Evolutionary conservation across 2,113 vertebrate species (phyloP), one percentile per base, ranked within the genome.

Genomic region (Emydura subglobosa): DNA sequence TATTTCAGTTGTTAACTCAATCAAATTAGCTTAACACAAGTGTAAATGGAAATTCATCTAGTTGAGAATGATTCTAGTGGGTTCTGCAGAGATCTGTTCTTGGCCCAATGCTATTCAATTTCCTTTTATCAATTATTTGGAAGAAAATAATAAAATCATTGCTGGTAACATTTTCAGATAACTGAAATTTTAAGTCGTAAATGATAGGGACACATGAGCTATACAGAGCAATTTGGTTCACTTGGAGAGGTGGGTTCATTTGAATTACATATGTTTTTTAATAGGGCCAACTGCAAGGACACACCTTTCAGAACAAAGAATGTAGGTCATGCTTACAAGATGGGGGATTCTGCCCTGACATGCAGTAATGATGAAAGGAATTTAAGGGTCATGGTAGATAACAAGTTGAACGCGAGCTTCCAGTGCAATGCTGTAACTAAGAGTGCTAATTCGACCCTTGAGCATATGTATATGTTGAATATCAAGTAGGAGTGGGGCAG

Each of bases 1-100:
- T 85, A 6, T 47, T 76, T 42, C 10, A 27, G 25, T 90, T 85
- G 85, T 5, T 68, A 39, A 1, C 53, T 61, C 44, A 74, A 59
- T 92, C 88, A 84, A 59, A n/a, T 93, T 87, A 78, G 84, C 88
- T 95, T 50, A 59, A 59, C 47, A 59, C 21, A n/a, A 49, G 31
- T 72, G 34, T 76, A 49, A 39, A 47, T 27, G 24, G 47, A 12
- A 31, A 74, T 9, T 27, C 42, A 61, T 42, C 44, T 27, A 19
- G 10, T 3, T 47, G 86, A 87, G 85, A 42, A 5, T 91, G 4
- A 85, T 95, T 87, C 85, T 93, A 83, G 79, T 80, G 65, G 21
- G 42, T 57, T 84, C 86, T 88, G 85, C 89, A 84, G 34, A 85
- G 79, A 14, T 78, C 49, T 78, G 12, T 16, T 78, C 12, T 76